phyloP scores from a whole-genome alignment of 2,797 vertebrate genomes.

The Morelia viridis region DNA sequence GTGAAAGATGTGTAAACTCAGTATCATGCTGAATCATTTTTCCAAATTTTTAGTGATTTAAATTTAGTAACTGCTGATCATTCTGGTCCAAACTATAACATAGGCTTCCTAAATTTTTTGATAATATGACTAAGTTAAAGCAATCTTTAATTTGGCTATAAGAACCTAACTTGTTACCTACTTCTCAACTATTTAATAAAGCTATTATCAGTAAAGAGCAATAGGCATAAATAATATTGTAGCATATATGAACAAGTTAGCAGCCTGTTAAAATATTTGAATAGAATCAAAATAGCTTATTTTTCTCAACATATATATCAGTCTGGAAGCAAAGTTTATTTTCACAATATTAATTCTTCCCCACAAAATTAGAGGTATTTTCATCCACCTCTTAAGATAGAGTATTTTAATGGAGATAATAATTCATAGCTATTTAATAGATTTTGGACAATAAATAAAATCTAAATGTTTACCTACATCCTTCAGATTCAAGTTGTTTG shows the following conservation, averaged over 20 bases:
- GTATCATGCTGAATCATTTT: not conserved
- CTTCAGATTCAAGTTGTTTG: not conserved
- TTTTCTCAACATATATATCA: not conserved
- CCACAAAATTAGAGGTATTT: not conserved
- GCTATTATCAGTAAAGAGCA: not conserved
- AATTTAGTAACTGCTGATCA: not conserved
- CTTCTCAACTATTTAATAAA: not conserved
- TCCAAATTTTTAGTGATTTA: not conserved
- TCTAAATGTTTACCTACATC: not conserved
- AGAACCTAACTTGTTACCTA: not conserved
- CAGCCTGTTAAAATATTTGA: not conserved
- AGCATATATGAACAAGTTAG: not conserved
- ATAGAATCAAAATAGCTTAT: not conserved
- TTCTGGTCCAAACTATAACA: not conserved
- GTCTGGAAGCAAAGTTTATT: not conserved
- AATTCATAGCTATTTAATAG: not conserved
- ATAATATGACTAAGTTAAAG: not conserved
- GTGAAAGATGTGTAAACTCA: not conserved
- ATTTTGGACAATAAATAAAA: not conserved
- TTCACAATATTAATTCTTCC: not conserved
- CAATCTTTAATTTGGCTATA: not conserved
- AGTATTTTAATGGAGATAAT: not conserved
- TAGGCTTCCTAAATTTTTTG: not conserved
- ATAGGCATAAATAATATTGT: not conserved
- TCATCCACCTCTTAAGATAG: not conserved